Evolutionary conservation across 2,888 invertebrate genomes (phyloP).

Genomic region (Smittia aterrima): DNA sequence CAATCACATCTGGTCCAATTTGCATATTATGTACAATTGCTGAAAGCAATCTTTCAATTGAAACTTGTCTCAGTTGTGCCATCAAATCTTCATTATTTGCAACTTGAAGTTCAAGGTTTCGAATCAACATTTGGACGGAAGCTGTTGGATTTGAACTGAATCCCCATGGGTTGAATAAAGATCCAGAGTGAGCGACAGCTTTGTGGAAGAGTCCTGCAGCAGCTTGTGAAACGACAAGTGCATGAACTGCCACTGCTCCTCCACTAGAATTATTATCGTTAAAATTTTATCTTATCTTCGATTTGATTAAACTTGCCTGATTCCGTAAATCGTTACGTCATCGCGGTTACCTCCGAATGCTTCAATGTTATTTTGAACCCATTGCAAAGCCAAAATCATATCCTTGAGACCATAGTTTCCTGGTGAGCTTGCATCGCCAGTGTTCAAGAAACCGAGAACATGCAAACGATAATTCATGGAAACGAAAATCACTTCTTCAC

Average conservation of each 20-base stretch:
- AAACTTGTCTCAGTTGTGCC: conserved; percentile 15
- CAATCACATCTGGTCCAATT: background rate
- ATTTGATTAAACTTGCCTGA: background rate
- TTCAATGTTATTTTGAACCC: conserved; percentile 38
- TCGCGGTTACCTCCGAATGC: conserved; percentile 33
- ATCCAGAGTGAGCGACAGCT: conserved; percentile 34
- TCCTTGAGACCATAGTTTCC: conserved; percentile 38
- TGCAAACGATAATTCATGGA: conserved; percentile 29
- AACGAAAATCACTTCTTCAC: conserved; percentile 25
- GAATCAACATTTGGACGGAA: background rate
- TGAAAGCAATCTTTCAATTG: conserved; percentile 7
- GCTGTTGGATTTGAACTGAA: background rate
- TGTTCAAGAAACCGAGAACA: conserved; percentile 33
- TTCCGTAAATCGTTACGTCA: conserved; percentile 30
- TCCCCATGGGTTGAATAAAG: conserved; percentile 20
- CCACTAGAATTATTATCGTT: conserved; percentile 1
- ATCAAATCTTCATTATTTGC: background rate
- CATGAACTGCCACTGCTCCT: conserved; percentile 25
- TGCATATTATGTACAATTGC: background rate
- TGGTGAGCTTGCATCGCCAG: conserved; percentile 28
- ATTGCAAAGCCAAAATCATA: conserved; percentile 33
- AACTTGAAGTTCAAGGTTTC: conserved; percentile 13
- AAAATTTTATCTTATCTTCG: no score
- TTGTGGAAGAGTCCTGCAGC: conserved; percentile 37
- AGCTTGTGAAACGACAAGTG: conserved; percentile 20